Evolutionary conservation across 1,140 invertebrate species (phyloP), one percentile per base, ranked within the genome.

Genomic region (Hylaeus anthracinus): DNA sequence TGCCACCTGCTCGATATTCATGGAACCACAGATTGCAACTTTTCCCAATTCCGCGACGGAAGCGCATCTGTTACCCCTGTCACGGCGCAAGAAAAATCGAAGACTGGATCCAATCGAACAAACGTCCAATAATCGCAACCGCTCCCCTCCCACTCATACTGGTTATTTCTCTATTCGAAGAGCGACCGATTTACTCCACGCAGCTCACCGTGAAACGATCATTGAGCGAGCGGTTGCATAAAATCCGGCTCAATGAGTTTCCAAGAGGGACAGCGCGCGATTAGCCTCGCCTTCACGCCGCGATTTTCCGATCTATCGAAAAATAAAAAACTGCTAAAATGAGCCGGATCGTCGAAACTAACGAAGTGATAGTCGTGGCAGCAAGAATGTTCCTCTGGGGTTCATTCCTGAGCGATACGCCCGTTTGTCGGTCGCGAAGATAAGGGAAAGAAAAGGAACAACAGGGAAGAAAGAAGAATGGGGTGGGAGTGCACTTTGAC

Each of bases 201-300:
- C 70, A 79, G 61, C 26, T 72, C 70, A 48, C 70, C 60, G 37
- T 73, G 51, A 79, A 79, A 45, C 76, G 69, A 53, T 37, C 55
- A 71, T 51, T 43, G 56, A 26, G 58, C 14, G 67, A 58, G 14
- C 58, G 41, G 41, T n/a, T 79, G 70, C 77, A 72, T 79, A 79
- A 56, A 79, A 73, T 79, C 70, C 77, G 60, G 70, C 61, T 79
- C 77, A 79, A 73, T 79, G 77, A 79, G 51, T 72, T 79, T 73
- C 51, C 60, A 64, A 79, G 72, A 65, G 61, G 51, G 70, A 14
- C 60, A 41, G 37, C 12, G 72, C 77, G 72, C 77, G 58, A 79
- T 79, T 79, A 79, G 58, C 51, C 60, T 43, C 67, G 58, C 48
- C 41, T 14, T 72, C 41, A 53, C 8, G 39, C 41, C n/a, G 37